A percentile compares a stretch with the other conserved stretches of the same genome.
Conservation (phyloP, 2,888 invertebrate species). For the Tiliacea citrago region DNA sequence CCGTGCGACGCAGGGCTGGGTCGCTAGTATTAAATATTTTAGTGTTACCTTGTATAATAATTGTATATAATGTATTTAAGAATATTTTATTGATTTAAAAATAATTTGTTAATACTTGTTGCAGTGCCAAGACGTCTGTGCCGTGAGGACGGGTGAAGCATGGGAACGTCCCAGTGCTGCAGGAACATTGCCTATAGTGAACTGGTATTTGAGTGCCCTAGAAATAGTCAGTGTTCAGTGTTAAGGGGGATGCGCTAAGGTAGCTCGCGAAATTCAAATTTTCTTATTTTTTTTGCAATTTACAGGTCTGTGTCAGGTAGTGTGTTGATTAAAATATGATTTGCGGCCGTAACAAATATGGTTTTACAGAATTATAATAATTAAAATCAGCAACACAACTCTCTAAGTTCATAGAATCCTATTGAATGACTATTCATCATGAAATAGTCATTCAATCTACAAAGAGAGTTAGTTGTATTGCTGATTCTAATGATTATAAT, state of each 20-base stretch:
- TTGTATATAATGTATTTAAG: not conserved
- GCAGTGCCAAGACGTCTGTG: constrained; percentile 85
- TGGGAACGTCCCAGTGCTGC: constrained; percentile 73
- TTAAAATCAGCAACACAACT: too few species aligned
- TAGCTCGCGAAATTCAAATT: too few species aligned
- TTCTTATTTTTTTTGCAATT: too few species aligned
- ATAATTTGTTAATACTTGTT: constrained; percentile 72
- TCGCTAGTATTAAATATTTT: not conserved
- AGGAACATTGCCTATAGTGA: constrained; percentile 81
- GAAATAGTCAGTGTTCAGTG: constrained; percentile 54
- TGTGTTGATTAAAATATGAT: too few species aligned
- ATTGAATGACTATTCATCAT: too few species aligned
- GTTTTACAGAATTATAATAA: too few species aligned
- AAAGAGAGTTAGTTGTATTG: too few species aligned
- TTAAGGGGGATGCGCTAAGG: constrained; percentile 3
- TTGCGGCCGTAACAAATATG: too few species aligned
- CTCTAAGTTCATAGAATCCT: too few species aligned
- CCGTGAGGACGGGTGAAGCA: constrained; percentile 83
- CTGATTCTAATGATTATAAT: too few species aligned
- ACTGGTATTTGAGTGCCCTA: constrained; percentile 32
- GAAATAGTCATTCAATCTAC: too few species aligned
- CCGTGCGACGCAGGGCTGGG: not conserved
- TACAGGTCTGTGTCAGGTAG: too few species aligned
- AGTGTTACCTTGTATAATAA: not conserved
- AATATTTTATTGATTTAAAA: not conserved